Percentiles rank a stretch among this genome's conserved stretches.
phyloP scores from a whole-genome alignment of 2,113 vertebrate species.

The Atractosteus spatula region DNA sequence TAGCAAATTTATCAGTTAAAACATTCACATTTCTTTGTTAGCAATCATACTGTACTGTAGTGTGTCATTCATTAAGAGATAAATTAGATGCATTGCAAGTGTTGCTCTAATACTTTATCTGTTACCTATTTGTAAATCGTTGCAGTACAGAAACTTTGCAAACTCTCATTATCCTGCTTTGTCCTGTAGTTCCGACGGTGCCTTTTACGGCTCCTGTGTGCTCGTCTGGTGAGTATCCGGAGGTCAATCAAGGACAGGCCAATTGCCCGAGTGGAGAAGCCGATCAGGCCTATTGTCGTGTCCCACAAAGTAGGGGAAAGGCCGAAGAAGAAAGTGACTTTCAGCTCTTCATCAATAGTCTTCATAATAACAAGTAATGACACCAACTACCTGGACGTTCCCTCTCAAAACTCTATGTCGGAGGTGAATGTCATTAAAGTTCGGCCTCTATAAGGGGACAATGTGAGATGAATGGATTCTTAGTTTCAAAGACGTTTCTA shows the following conservation, averaged over 20 bases:
- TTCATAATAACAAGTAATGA: conserved; percentile 86
- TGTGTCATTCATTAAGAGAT: no score
- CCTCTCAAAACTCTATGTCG: conserved; percentile 44
- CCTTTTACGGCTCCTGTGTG: conserved; percentile 78
- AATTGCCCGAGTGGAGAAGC: conserved; percentile 54
- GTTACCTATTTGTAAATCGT: no score
- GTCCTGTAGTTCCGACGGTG: conserved; percentile 77
- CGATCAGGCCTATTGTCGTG: conserved; percentile 74
- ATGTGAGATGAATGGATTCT: no score
- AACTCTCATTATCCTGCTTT: conserved; percentile 14
- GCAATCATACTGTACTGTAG: no score
- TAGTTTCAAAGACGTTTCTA: no score
- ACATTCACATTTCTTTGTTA: no score
- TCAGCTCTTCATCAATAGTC: conserved; percentile 85
- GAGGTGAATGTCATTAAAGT: conserved; percentile 80
- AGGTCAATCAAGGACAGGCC: conserved; percentile 64
- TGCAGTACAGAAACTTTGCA: no score
- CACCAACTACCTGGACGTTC: conserved; percentile 60
- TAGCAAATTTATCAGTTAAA: no score
- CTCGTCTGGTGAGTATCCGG: conserved; percentile 68
- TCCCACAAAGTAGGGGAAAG: conserved; percentile 61
- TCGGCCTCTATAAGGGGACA: conserved; percentile 62
- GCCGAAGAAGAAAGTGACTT: conserved; percentile 89
- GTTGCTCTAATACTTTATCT: no score
- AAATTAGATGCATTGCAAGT: no score